Percentiles rank a stretch among this genome's conserved stretches.
These are phyloP conservation scores for Sorex araneus DNA, from an alignment of 2,113 vertebrate species.

Conservation along the genomic window DNA sequence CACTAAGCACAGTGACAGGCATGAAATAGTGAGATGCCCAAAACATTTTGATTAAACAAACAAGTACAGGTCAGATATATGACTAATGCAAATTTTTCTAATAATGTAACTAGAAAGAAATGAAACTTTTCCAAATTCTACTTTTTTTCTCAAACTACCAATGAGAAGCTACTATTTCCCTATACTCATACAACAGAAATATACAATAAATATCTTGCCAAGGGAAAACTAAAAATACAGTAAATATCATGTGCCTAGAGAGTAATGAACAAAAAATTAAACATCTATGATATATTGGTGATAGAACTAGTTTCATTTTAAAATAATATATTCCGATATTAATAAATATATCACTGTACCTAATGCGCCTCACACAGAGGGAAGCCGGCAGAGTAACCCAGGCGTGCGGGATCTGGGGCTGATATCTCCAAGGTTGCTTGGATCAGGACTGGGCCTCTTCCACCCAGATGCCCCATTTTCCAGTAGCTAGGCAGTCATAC, in stretches of 20 bases:
- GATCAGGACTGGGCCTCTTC: too few relatives aligned
- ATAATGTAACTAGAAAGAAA: neutral
- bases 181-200: neutral
- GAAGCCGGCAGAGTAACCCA: too few relatives aligned
- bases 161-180: neutral
- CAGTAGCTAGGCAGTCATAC: too few relatives aligned
- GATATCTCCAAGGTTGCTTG: too few relatives aligned
- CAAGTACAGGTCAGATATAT: neutral
- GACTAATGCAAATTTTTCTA: neutral
- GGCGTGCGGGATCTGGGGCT: too few relatives aligned
- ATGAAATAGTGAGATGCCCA: neutral
- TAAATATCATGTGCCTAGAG: neutral
- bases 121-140: neutral
- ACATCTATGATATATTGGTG: neutral
- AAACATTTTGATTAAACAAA: neutral
- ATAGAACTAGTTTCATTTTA: neutral
- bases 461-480: too few relatives aligned
- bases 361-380: too few relatives aligned
- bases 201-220: neutral
- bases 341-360: too few relatives aligned
- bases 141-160: neutral
- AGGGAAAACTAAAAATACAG: constrained; percentile 40
- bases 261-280: neutral
- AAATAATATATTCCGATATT: neutral
- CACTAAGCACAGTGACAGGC: neutral